Percentiles rank a stretch among this genome's conserved stretches.
phyloP scores from a whole-genome alignment of 2,797 vertebrate genomes.

The Tapirus indicus region DNA sequence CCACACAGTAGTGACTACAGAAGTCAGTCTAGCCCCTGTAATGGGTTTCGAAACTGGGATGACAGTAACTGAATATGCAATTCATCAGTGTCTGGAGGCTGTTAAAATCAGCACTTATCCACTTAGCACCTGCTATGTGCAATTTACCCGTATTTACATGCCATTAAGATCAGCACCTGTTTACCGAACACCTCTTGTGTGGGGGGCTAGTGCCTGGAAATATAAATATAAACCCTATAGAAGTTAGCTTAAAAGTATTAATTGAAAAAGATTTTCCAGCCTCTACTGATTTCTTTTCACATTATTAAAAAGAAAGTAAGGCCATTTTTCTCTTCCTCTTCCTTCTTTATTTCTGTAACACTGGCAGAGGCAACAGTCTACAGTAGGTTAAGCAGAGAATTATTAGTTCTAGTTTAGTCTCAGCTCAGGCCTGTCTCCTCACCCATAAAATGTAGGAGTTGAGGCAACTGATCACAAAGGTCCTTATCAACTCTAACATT shows the following conservation, averaged over 20 bases:
- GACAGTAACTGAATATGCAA: neutral
- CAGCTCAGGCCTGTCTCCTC: neutral
- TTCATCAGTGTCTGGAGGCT: neutral
- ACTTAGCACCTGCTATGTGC: neutral
- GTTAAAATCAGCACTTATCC: neutral
- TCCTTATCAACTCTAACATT: neutral
- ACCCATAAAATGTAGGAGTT: neutral
- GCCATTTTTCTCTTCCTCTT: neutral
- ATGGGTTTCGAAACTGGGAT: neutral
- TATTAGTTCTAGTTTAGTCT: neutral
- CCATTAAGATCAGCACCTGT: neutral
- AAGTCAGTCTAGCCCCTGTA: neutral
- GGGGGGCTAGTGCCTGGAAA: neutral
- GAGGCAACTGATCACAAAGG: neutral
- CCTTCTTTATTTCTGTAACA: neutral
- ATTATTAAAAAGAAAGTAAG: neutral
- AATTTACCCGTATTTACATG: neutral
- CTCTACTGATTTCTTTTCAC: neutral
- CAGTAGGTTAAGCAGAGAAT: neutral
- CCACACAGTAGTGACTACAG: neutral
- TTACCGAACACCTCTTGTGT: neutral
- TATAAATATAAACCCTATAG: neutral
- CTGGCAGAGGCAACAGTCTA: neutral
- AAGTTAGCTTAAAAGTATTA: neutral
- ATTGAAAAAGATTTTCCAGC: neutral